Base-by-base conservation (phyloP, 2,113 vertebrate genomes). In the Mus spicilegus region DNA sequence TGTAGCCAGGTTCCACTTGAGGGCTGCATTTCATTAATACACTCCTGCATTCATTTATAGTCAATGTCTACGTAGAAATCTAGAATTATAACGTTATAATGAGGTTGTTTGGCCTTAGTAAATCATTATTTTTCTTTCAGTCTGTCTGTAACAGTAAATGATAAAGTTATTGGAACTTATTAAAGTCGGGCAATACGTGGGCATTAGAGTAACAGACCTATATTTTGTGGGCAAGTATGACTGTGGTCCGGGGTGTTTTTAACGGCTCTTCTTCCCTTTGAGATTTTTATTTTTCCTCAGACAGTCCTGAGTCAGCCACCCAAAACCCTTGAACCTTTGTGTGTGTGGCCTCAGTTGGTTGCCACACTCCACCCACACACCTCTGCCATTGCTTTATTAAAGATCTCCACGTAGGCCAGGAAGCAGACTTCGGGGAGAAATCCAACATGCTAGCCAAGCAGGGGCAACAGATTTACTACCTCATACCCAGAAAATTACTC, bases 41-140 rank as follows among this genome's bases (percentile, higher is more conserved):
- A 9, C 33, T 54, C 46, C 51, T 24, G 70, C 67, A 28, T 56
- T 69, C 63, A 58, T 85, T 90, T 89, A 51, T 51, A 87, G 56
- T 2, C 20, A 54, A 4, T 24, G 4, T 85, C 73, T 95, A 33
- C 58, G 65, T 26, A 93, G 87, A 93, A 93, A 93, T 91, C 56
- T 82, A 86, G 39, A 70, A 7, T 67, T 65, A 3, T 56, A 14
- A 33, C 58, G 46, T 4, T n/a, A 26, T 13, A 78, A 84, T 30
- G 63, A 82, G 84, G 16, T 85, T 30, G 9, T 77, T 72, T 67
- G 26, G n/a, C 2, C 75, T 92, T 93, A 70, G 51, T 46, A 85
- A 89, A 73, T 22, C 46, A 36, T 70, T 67, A 75, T 75, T 88
- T 65, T 72, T 87, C 84, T 97, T 96, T 75, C 56, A 4, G 75